Evolutionary conservation across 2,797 vertebrate genomes (phyloP), one percentile per base, ranked within the genome.

Genomic region (Melanotaenia pygmaea): DNA sequence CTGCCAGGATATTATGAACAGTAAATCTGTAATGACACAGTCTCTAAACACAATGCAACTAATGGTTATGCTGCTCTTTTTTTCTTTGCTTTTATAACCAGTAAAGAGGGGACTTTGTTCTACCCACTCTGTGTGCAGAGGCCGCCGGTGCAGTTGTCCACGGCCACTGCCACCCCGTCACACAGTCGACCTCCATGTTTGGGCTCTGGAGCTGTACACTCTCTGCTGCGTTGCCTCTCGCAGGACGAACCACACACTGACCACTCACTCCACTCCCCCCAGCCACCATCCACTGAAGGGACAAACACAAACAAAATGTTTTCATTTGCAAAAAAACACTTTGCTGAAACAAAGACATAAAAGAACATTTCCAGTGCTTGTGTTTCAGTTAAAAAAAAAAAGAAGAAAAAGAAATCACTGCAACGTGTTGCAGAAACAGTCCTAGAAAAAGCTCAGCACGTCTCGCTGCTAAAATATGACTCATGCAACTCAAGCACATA

Each of bases 121-220:
- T 24, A 91, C 93, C 66, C 92, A 98, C 97, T 96, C 93, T 98
- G 95, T 53, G 96, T 95, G 91, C 97, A 99, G 1, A 97, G 94
- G 35, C 96, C 97, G n/a, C 97, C 96, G 0, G 97, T 99, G 94
- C 98, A 99, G 87, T 99, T 99, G 81, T 97, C 96, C 0, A 94
- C 93, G 35, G 96, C 96, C 59, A 97, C 92, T 28, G 95, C 93
- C 59, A 95, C 85, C 0, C 98, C 97, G 77, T 98, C 96, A 11
- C 98, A 99, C 82, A 94, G 89, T n/a, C 93, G 95, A 0, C 96
- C 97, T 3, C 97, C 97, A 0, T 98, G 97, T 51, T 95, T 91
- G 0, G 97, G 97, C 3, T 97, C 87, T 0, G 97, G 98, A 0
- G 96, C 94, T 0, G 94, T 91, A 40, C 98, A 99, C 18, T 97